phyloP scores from a whole-genome alignment of 1,140 invertebrate species.

The Caenorhabditis remanei region DNA sequence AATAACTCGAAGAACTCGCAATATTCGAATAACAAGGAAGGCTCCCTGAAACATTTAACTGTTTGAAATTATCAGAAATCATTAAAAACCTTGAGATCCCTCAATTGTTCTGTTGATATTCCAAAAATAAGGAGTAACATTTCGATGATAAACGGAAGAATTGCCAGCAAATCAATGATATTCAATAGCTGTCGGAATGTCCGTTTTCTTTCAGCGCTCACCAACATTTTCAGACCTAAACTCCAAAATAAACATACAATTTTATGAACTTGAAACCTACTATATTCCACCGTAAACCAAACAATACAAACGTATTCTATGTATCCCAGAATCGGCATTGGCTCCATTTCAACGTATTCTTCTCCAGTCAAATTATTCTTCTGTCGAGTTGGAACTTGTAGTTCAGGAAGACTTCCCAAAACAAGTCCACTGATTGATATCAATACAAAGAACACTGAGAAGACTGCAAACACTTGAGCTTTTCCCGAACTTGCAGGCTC shows the following conservation, averaged over 20 bases:
- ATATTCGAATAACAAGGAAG: constrained; percentile 72
- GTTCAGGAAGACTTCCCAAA: constrained; percentile 70
- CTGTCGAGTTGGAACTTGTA: constrained; percentile 65
- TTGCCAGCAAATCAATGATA: constrained; percentile 73
- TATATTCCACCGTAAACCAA: constrained; percentile 73
- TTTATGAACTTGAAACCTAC: neutral
- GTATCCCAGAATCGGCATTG: constrained; percentile 67
- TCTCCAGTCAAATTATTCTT: constrained; percentile 48
- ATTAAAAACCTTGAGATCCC: constrained; percentile 75
- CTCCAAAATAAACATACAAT: neutral
- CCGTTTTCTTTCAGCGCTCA: constrained; percentile 66
- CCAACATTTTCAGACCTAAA: constrained; percentile 69
- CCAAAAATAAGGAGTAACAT: constrained; percentile 79
- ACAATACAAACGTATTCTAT: constrained; percentile 73
- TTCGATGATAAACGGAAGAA: constrained; percentile 77
- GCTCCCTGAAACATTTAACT: constrained; percentile 65
- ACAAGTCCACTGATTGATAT: constrained; percentile 72
- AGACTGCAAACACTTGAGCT: constrained; percentile 70
- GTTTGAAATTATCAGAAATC: neutral
- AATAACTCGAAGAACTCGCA: constrained; percentile 72
- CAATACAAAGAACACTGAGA: constrained; percentile 71
- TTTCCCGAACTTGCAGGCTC: constrained; percentile 70
- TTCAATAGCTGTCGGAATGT: constrained; percentile 71
- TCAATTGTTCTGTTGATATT: constrained; percentile 79
- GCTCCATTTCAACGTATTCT: constrained; percentile 69